Evolutionary conservation across 2,888 invertebrate species (phyloP).

Genomic region (Thalpophila matura): DNA sequence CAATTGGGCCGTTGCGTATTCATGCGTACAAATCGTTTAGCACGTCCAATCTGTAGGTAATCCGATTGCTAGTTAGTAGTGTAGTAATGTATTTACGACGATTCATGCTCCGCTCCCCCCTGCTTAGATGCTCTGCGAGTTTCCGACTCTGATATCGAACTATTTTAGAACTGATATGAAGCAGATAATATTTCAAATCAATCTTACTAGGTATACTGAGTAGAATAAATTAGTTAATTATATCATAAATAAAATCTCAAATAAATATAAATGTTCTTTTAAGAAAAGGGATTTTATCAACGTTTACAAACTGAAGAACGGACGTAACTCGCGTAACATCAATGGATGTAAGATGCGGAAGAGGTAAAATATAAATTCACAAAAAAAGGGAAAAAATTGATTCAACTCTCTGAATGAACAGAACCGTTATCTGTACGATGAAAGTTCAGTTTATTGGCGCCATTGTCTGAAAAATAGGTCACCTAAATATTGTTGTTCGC

Average conservation of each 20-base stretch:
- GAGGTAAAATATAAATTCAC: slow-evolving; percentile 27
- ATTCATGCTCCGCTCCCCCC: slow-evolving; percentile 2
- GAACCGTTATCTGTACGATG: slow-evolving; percentile 41
- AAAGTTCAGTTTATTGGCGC: slow-evolving; percentile 48
- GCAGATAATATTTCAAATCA: not conserved
- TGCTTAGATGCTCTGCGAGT: slow-evolving; percentile 12
- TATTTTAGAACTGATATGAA: not conserved
- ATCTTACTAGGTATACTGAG: too few species aligned
- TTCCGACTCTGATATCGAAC: slow-evolving; percentile 17
- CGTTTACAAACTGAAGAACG: slow-evolving; percentile 23
- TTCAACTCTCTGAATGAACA: slow-evolving; percentile 32
- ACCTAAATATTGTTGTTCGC: slow-evolving; percentile 29
- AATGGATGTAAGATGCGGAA: slow-evolving; percentile 34
- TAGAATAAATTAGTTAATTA: too few species aligned
- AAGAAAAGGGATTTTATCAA: slow-evolving; percentile 12
- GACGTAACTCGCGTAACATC: slow-evolving; percentile 8
- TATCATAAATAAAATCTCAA: not conserved
- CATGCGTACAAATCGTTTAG: slow-evolving; percentile 58
- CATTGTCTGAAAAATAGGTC: slow-evolving; percentile 50
- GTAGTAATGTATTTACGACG: slow-evolving; percentile 54
- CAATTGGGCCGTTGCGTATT: slow-evolving; percentile 32
- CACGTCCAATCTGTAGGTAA: slow-evolving; percentile 52
- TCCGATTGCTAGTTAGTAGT: slow-evolving; percentile 42
- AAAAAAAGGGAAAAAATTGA: slow-evolving; percentile 26
- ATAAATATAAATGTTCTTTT: not conserved